Evolutionary conservation across 1,140 invertebrate genomes (phyloP), one percentile per base, ranked within the genome.

Genomic region (Zaprionus gabonicus): DNA sequence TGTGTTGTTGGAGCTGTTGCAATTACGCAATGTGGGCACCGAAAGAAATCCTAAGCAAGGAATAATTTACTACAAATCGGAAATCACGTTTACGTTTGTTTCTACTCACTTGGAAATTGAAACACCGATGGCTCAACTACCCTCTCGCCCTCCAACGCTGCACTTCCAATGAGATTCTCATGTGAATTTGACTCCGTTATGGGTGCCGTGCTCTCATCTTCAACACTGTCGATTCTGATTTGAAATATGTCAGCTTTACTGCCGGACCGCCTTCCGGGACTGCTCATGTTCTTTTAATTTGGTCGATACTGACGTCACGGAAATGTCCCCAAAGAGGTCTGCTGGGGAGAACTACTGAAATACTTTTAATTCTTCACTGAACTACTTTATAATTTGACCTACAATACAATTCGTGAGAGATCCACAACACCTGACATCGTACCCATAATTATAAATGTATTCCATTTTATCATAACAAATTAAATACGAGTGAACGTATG

Each of bases 191-290:
- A 70, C 57, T 86, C 91, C 13, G 91, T 92, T 70, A 92, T 84
- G 58, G 84, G 84, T 23, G 91, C 87, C 10, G 82, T 90, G 67
- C 91, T 92, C 51, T 91, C 85, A 72, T 92, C 91, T 27, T 92
- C 91, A 10, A 92, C 75, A 41, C 91, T 92, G 55, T 92, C 91
- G 63, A 91, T 75, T 56, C 82, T 82, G 58, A 92, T 90, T 74
- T 92, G 78, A 82, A 92, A 91, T 51, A 90, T 66, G 57, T 82
- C 64, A 44, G 85, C 81, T 66, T 76, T 90, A 31, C 75, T 65
- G 51, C 57, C 46, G 53, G 64, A 57, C 31, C 56, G 53, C 15
- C 46, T 56, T 23, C 44, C 71, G 58, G 68, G 69, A 67, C 57
- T 82, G 86, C 68, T 90, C 85, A 90, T 90, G 67, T 81, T 88